A percentile compares a stretch with the other conserved stretches of the same genome.
These are phyloP conservation scores for Carlito syrichta DNA, from an alignment of 2,113 vertebrate species.

Conservation along the genomic window DNA sequence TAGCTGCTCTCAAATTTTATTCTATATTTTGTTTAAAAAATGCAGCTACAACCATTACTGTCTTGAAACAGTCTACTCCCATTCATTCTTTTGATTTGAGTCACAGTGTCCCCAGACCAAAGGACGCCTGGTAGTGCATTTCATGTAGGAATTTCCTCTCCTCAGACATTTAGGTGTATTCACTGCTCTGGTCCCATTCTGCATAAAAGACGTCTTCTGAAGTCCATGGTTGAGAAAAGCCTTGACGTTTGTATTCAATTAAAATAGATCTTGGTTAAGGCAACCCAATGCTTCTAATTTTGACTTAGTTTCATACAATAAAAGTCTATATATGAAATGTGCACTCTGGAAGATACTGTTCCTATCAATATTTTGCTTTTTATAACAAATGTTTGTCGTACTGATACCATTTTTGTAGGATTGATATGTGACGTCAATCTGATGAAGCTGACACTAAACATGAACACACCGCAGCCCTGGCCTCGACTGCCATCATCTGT, in stretches of 20 bases:
- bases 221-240: conserved; percentile 51
- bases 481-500: conserved; percentile 52
- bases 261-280: conserved; percentile 34
- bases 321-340: conserved; percentile 68
- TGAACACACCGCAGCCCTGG: conserved; percentile 66
- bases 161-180: conserved; percentile 14
- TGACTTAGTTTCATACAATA: conserved; percentile 67
- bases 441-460: conserved; percentile 62
- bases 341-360: conserved; percentile 64
- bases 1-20: background rate
- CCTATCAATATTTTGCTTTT: conserved; percentile 75
- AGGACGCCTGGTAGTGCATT: conserved; percentile 40
- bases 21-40: background rate
- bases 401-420: conserved; percentile 65
- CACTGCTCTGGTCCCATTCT: conserved; percentile 12
- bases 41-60: background rate
- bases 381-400: conserved; percentile 64
- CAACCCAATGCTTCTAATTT: conserved; percentile 53
- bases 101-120: conserved; percentile 55
- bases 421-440: conserved; percentile 67
- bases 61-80: conserved; percentile 19
- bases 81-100: conserved; percentile 25
- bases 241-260: conserved; percentile 46
- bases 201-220: conserved; percentile 31
- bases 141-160: background rate